phyloP scores from a whole-genome alignment of 2,113 vertebrate genomes.

The Chamaea fasciata region DNA sequence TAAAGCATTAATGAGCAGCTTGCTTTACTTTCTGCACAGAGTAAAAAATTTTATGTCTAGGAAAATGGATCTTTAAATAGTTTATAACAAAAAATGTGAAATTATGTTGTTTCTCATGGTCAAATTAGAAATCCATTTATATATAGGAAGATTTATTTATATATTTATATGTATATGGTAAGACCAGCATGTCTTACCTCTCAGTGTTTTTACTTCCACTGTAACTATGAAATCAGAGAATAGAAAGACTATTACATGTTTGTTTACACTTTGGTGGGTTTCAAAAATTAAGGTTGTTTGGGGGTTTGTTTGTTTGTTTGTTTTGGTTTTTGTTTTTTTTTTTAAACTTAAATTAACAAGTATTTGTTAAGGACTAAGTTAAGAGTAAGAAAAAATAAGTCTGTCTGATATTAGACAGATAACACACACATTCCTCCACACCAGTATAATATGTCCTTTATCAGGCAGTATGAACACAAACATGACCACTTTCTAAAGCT shows the following conservation, averaged over 20 bases:
- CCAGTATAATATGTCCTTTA: not conserved
- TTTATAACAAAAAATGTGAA: not conserved
- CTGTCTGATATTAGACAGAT: not conserved
- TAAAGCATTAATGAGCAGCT: conserved; percentile 44
- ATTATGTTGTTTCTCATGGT: not conserved
- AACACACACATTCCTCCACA: not conserved
- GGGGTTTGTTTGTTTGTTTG: too few species aligned
- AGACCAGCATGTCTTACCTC: not conserved
- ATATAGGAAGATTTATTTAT: too few species aligned
- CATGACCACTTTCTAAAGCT: not conserved
- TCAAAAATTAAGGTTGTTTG: not conserved
- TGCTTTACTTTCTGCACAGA: conserved; percentile 11
- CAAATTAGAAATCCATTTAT: not conserved
- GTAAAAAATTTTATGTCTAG: not conserved
- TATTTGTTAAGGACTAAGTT: not conserved
- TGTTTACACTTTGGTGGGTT: not conserved
- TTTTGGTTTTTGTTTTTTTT: too few species aligned
- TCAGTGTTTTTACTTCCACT: not conserved
- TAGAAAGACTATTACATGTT: not conserved
- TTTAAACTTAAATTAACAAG: not conserved
- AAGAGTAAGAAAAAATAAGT: not conserved
- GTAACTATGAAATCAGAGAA: not conserved
- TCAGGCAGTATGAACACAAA: not conserved
- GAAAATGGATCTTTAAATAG: not conserved
- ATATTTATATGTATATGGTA: not conserved